A percentile compares a stretch with the other conserved stretches of the same genome.
Evolutionary conservation across 2,113 vertebrate genomes (phyloP).

Genomic region (Pipra filicauda): DNA sequence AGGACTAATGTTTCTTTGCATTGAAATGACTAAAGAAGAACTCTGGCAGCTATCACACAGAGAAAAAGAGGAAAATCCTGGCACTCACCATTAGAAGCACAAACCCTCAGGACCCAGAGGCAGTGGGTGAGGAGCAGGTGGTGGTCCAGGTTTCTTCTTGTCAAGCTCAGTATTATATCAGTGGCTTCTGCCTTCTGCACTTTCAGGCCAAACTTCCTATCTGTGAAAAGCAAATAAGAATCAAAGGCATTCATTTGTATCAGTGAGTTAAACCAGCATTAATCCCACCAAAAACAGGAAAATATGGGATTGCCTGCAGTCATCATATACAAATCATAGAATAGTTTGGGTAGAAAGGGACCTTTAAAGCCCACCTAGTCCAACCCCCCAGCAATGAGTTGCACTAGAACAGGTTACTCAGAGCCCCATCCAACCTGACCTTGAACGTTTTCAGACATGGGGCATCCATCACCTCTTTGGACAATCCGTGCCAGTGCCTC

Average conservation of each 20-base stretch:
- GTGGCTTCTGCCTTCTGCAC: constrained; percentile 84
- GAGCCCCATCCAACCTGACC: neutral
- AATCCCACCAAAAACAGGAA: neutral
- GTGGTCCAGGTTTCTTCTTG: constrained; percentile 76
- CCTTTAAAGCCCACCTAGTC: neutral
- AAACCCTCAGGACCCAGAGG: constrained; percentile 84
- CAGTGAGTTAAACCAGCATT: neutral
- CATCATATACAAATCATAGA: neutral
- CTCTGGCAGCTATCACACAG: neutral
- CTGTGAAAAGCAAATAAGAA: constrained; percentile 62
- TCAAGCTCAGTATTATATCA: constrained; percentile 79
- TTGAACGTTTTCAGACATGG: neutral
- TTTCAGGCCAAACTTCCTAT: constrained; percentile 85
- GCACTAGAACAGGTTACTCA: neutral
- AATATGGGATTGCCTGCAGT: neutral
- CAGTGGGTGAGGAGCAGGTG: constrained; percentile 80
- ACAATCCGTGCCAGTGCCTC: neutral
- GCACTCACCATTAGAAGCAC: constrained; percentile 80
- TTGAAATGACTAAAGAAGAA: neutral
- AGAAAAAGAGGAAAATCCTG: neutral
- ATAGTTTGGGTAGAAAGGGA: neutral
- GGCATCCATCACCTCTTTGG: neutral
- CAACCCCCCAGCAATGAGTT: rapidly evolving
- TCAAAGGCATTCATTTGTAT: neutral
- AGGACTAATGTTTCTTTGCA: neutral